Conservation (phyloP, 2,888 invertebrate genomes). For the Pediacus dermestoides region DNA sequence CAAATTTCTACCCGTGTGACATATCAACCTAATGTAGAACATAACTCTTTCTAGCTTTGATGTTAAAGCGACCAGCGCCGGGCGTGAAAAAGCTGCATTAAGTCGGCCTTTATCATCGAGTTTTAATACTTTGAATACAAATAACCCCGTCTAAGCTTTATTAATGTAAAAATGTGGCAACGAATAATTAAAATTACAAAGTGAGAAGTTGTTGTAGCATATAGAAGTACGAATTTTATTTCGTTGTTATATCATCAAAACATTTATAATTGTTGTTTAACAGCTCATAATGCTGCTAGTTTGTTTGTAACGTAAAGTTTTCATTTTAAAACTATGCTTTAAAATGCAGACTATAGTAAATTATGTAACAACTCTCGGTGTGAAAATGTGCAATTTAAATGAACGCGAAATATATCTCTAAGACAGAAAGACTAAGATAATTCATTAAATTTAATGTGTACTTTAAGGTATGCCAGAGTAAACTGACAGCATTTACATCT, state of each 20-base stretch:
- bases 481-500: conserved; percentile 20
- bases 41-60: conserved; percentile 16
- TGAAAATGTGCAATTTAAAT: conserved; percentile 8
- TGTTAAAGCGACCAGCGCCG: conserved; percentile 11
- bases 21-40: conserved; percentile 16
- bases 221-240: neutral
- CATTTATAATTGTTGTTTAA: neutral
- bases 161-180: too few relatives aligned
- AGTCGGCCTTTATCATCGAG: conserved; percentile 13
- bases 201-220: neutral
- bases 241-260: neutral
- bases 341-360: too few relatives aligned
- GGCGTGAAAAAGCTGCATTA: conserved; percentile 10
- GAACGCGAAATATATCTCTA: conserved; percentile 20
- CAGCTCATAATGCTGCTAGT: too few relatives aligned
- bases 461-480: conserved; percentile 25
- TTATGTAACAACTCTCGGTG: too few relatives aligned
- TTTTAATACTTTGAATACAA: too few relatives aligned
- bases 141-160: too few relatives aligned
- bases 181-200: conserved; percentile 2
- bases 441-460: conserved; percentile 32
- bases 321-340: too few relatives aligned
- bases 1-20: conserved; percentile 13
- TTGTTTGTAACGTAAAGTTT: too few relatives aligned
- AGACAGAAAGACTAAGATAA: too few relatives aligned